Conservation (phyloP, 1,140 invertebrate species). For the Drosophila malerkotliana region DNA sequence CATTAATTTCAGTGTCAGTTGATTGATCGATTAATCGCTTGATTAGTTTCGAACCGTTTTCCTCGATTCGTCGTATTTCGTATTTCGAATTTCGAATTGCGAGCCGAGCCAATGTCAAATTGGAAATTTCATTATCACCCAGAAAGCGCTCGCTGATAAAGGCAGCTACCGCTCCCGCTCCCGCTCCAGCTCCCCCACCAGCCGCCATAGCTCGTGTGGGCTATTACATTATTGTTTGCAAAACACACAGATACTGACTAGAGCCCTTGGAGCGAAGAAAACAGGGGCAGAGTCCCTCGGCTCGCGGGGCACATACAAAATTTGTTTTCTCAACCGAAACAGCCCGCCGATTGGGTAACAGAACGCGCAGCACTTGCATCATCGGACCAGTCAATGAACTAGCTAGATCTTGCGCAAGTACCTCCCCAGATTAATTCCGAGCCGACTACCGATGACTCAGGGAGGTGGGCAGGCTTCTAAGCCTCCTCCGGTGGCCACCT, state of each 20-base stretch:
- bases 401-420: no score
- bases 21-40: conserved; percentile 79
- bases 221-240: no score
- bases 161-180: background rate
- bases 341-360: conserved; percentile 15
- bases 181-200: no score
- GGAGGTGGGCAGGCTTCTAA: no score
- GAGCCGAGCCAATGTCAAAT: conserved; percentile 42
- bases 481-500: no score
- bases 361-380: no score
- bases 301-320: conserved; percentile 22
- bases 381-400: no score
- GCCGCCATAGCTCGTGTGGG: no score
- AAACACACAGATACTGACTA: no score
- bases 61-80: conserved; percentile 11
- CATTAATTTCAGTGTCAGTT: conserved; percentile 66
- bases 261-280: background rate
- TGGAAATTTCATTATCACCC: conserved; percentile 59
- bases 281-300: conserved; percentile 3
- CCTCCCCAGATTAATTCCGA: no score
- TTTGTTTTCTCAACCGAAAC: conserved; percentile 49
- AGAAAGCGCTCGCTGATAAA: conserved; percentile 5
- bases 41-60: conserved; percentile 55
- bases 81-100: no score
- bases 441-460: no score